Conservation (phyloP, 1,140 invertebrate species). For the Elysia chlorotica region DNA sequence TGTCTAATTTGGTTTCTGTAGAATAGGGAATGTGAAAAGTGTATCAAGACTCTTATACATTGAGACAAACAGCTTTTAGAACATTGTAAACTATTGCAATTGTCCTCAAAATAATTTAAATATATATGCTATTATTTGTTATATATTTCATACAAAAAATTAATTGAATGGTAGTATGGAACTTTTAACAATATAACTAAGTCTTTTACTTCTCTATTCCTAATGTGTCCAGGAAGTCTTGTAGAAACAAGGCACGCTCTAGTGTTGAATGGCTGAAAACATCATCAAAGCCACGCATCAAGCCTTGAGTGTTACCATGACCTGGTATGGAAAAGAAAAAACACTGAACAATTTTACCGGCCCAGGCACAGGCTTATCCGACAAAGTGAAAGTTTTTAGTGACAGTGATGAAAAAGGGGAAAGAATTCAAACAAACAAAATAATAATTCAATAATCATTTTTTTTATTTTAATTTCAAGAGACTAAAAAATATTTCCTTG, state of each 20-base stretch:
- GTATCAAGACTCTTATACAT: no score
- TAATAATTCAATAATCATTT: not conserved
- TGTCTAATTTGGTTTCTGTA: no score
- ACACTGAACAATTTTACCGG: not conserved
- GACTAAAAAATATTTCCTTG: not conserved
- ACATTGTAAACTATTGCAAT: no score
- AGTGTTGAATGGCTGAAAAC: slow-evolving; percentile 27
- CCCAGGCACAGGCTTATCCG: not conserved
- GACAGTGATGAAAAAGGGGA: not conserved
- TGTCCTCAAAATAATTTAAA: no score
- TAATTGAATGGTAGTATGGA: no score
- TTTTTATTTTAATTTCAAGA: not conserved
- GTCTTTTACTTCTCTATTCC: slow-evolving; percentile 27
- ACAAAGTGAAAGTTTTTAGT: no score
- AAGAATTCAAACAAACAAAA: not conserved
- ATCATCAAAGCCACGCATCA: slow-evolving; percentile 25
- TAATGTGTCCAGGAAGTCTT: slow-evolving; percentile 27
- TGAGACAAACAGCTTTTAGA: no score
- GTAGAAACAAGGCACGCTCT: slow-evolving; percentile 30
- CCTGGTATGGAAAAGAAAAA: slow-evolving; percentile 16
- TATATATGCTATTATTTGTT: no score
- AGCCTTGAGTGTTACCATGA: slow-evolving; percentile 25
- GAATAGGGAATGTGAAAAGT: no score
- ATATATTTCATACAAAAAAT: no score
- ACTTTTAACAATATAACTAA: no score